Percentiles rank a stretch among this genome's conserved stretches.
phyloP scores from a whole-genome alignment of 2,797 vertebrate genomes.

The Presbytis comata region DNA sequence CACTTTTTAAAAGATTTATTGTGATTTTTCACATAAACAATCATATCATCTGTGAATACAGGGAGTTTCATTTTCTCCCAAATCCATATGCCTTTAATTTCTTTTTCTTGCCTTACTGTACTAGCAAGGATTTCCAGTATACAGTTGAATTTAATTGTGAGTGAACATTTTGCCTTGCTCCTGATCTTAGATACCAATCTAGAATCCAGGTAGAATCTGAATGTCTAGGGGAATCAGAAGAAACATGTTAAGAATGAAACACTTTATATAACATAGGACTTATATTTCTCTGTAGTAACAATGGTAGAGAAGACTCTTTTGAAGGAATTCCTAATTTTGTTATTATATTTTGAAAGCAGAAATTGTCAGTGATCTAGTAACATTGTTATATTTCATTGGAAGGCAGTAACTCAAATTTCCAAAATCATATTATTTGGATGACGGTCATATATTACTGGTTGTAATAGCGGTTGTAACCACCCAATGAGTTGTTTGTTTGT shows the following conservation, averaged over 20 bases:
- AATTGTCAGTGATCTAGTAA: neutral
- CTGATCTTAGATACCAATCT: neutral
- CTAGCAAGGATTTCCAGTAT: neutral
- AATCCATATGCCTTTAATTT: neutral
- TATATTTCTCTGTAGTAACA: neutral
- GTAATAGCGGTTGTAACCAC: too few species aligned
- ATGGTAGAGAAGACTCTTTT: neutral
- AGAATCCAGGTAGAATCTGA: neutral
- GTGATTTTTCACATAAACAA: neutral
- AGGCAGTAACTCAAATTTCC: neutral
- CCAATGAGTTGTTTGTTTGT: too few species aligned
- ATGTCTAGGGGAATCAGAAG: neutral
- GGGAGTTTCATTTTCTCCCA: neutral
- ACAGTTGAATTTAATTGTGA: neutral
- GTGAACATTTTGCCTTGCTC: neutral
- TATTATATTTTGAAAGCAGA: neutral
- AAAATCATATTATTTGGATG: neutral
- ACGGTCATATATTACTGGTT: neutral
- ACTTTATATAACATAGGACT: neutral
- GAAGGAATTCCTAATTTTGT: neutral
- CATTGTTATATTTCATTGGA: neutral
- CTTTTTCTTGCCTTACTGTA: neutral
- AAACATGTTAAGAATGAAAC: neutral
- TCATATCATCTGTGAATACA: neutral
- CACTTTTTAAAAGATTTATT: neutral